Evolutionary conservation across 2,797 vertebrate genomes (phyloP).

Genomic region (Myotis pilosus): DNA sequence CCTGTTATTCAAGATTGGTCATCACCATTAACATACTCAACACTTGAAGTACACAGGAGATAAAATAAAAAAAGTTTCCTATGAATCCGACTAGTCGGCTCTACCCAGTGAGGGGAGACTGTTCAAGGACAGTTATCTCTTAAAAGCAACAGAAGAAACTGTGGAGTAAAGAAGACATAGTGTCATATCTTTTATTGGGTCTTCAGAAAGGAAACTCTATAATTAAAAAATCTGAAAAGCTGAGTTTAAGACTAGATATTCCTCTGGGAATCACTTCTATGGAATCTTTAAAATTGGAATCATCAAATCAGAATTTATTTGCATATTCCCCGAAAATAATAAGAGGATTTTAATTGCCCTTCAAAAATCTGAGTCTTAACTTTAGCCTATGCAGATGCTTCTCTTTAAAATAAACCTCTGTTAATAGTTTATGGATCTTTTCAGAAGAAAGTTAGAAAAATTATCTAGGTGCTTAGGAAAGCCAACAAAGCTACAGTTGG

Average conservation of each 20-base stretch:
- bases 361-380: neutral
- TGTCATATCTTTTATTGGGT: neutral
- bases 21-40: neutral
- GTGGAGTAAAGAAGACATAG: neutral
- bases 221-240: neutral
- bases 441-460: neutral
- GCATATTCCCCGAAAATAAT: neutral
- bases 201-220: neutral
- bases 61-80: neutral
- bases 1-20: neutral
- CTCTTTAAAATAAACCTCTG: neutral
- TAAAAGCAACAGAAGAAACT: neutral
- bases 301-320: neutral
- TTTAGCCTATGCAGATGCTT: neutral
- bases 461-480: neutral
- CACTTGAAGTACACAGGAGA: neutral
- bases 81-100: neutral
- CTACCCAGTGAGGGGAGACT: neutral
- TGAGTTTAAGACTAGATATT: neutral
- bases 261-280: slow-evolving; percentile 28
- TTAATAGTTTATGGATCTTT: slow-evolving; percentile 23
- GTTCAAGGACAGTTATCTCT: neutral
- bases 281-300: slow-evolving; percentile 19
- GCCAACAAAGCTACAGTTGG: neutral
- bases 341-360: neutral